phyloP scores from a whole-genome alignment of 2,113 vertebrate genomes.

The Sylvietta virens region DNA sequence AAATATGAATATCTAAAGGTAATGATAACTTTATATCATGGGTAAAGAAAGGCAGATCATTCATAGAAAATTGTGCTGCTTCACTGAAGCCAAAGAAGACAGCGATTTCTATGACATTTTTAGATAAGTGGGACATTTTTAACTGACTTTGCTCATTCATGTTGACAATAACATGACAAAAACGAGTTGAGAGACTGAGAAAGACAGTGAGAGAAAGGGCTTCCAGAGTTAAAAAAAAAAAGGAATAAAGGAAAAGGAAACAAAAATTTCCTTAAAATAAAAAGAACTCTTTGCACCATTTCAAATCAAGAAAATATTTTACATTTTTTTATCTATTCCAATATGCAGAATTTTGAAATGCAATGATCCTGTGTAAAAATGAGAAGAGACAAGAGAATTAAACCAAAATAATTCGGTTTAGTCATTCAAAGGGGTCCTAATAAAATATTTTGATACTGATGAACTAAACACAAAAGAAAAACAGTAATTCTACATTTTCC shows the following conservation, averaged over 20 bases:
- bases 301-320: not conserved
- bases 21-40: not conserved
- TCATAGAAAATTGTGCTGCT: not conserved
- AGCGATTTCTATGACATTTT: not conserved
- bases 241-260: fast-evolving
- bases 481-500: not conserved
- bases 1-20: not conserved
- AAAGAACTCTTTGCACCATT: not conserved
- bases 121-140: not conserved
- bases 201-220: not conserved
- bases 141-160: not conserved
- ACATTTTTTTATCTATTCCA: not conserved
- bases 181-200: not conserved
- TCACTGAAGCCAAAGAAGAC: not conserved
- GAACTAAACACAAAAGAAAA: not conserved
- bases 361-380: not conserved
- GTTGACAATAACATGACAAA: not conserved
- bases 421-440: not conserved
- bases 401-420: not conserved
- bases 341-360: not conserved
- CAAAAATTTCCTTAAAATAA: not conserved
- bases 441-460: not conserved
- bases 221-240: not conserved
- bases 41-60: not conserved
- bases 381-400: not conserved